Base-by-base conservation (phyloP, 1,140 invertebrate genomes). In the Ostrea denselamellosa region DNA sequence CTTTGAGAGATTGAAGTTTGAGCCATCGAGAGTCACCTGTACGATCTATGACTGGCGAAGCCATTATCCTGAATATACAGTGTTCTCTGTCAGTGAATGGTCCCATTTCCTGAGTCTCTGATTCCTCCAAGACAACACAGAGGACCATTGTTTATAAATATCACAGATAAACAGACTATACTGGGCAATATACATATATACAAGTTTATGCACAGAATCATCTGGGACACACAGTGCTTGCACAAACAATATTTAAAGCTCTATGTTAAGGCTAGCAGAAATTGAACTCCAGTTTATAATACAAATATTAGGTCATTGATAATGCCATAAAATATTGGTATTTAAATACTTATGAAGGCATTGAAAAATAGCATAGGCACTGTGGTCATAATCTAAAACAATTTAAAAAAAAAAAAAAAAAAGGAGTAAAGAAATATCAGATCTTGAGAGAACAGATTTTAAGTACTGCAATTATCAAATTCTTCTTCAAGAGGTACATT, bases 101-200 rank as follows among this genome's bases (percentile, higher is more conserved):
- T 77, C 68, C 68, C 68, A 22, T 68, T 22, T 68, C 65, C 68
- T 34, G 68, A 77, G 68, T 77, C 9, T 22, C 14, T 25, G 68
- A 77, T 77, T 44, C 25, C 28, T 77, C 25, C 28, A 7, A 34
- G 68, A 28, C 9, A 22, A 77, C 25, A 34, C 9, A 12, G 12
- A 28, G 68, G 68, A 77, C 68, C 68, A 77, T 9, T 77, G 22
- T 71, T 25, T 25, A 77, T 77, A 77, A 34, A 77, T 77, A 77
- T 77, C 68, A 77, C 68, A 77, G 68, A 77, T 77, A 77, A 77
- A 10, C 22, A 77, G 68, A 77, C 68, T 77, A 77, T 28, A 10
- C 68, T 28, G 28, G 68, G 68, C 28, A 77, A 28, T 34, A 77
- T 77, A 77, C 25, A 77, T 12, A 44, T 34, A 3, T 34, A 62